phyloP scores from a whole-genome alignment of 2,113 vertebrate species.

The Etheostoma cragini region DNA sequence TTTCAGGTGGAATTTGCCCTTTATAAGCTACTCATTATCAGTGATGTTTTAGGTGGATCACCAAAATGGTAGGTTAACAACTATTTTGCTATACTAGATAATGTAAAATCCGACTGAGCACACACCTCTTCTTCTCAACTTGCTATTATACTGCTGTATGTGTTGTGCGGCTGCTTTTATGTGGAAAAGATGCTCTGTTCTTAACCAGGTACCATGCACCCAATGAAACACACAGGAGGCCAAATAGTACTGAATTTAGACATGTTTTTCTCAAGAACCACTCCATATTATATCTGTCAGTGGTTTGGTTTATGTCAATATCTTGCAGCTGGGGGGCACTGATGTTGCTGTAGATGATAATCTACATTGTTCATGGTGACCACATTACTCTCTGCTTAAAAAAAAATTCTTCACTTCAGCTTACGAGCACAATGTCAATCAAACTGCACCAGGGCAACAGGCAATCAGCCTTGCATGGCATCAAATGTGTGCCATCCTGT shows the following conservation, averaged over 20 bases:
- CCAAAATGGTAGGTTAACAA: no score
- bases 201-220: neutral
- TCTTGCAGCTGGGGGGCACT: neutral
- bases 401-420: neutral
- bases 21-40: no score
- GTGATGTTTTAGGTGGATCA: no score
- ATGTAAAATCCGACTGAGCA: neutral
- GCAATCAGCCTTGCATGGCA: neutral
- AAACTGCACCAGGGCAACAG: neutral
- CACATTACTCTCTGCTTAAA: neutral
- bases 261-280: neutral
- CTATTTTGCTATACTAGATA: no score
- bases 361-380: neutral
- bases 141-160: neutral
- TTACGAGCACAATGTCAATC: neutral
- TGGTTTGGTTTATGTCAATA: neutral
- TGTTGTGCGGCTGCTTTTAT: neutral
- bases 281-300: neutral
- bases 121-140: neutral
- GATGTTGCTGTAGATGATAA: neutral
- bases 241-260: neutral
- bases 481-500: neutral
- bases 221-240: neutral
- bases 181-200: neutral
- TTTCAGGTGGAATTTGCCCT: neutral